Base-by-base conservation (phyloP, 2,797 vertebrate genomes). In the Sylvilagus floridanus region DNA sequence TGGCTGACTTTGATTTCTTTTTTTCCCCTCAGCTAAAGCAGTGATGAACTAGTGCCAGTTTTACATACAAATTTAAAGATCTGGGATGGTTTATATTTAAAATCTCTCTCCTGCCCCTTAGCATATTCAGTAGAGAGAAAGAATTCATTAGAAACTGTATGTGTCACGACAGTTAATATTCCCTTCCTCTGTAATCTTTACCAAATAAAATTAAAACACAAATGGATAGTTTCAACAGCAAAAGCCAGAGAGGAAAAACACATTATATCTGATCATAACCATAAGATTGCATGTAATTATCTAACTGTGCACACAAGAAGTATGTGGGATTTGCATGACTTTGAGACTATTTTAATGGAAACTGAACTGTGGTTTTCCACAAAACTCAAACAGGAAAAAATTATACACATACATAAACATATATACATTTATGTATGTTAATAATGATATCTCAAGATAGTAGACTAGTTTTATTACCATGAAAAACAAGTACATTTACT, bases 1-100 rank as follows among this genome's bases (percentile, higher is more conserved):
- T 97, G 96, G 96, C 94, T 84, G 93, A 96, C 95, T 98, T 98
- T 97, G 95, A 98, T 98, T 96, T 97, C 98, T 98, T 97, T 97
- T 98, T 93, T 97, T 47, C 63, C 30, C 54, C 95, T 95, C 60
- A 96, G 85, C 73, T 83, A 88, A 96, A 66, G 87, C 79, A 82
- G 47, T 96, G 84, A 97, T 89, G 93, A 98, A 84, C 65, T 95
- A 94, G 68, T 83, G 60, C 79, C 94, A 96, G 76, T 96, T 97
- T 97, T 97, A 96, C 78, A 97, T 95, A 96, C 24, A 97, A 95
- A 97, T 97, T 90, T 97, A 97, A 97, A 97, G 93, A 97, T 92
- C 93, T 88, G 88, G 62, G 86, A 92, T 93, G 92, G 54, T 96
- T 97, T 95, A 65, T 91, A 73, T 93, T 97, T 96, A 97, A 98